Conservation (phyloP, 2,113 vertebrate species). For the Colinus virginianus region DNA sequence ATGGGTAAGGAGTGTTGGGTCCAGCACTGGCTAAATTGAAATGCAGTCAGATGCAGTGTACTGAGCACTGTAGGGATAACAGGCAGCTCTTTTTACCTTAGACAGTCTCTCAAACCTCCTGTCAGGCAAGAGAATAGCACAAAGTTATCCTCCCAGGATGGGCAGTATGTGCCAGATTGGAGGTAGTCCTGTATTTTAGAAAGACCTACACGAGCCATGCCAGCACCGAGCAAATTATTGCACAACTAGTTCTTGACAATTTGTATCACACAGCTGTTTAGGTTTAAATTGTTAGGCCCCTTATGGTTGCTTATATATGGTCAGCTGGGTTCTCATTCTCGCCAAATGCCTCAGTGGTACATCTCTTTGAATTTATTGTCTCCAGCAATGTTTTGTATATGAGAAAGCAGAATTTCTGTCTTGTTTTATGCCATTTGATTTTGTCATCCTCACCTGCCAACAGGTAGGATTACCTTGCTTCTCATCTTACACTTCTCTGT, state of each 20-base stretch:
- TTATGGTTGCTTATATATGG: not conserved
- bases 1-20: fast-evolving
- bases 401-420: not conserved
- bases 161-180: not conserved
- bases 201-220: fast-evolving
- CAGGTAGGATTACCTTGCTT: not conserved
- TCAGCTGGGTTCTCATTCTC: not conserved
- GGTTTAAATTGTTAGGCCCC: not conserved
- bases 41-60: not conserved
- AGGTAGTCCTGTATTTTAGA: not conserved
- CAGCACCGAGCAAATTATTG: fast-evolving
- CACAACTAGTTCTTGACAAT: fast-evolving
- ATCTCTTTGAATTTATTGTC: not conserved
- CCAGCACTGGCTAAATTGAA: fast-evolving
- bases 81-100: not conserved
- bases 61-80: not conserved
- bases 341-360: not conserved
- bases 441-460: not conserved
- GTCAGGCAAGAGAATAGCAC: not conserved
- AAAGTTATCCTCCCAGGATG: not conserved
- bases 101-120: not conserved
- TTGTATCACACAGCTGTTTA: not conserved
- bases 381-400: not conserved
- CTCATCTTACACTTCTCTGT: not conserved
- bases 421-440: not conserved